These are phyloP conservation scores for Lampropteryx suffumata DNA, from an alignment of 2,888 invertebrate genomes.

Conservation along the genomic window DNA sequence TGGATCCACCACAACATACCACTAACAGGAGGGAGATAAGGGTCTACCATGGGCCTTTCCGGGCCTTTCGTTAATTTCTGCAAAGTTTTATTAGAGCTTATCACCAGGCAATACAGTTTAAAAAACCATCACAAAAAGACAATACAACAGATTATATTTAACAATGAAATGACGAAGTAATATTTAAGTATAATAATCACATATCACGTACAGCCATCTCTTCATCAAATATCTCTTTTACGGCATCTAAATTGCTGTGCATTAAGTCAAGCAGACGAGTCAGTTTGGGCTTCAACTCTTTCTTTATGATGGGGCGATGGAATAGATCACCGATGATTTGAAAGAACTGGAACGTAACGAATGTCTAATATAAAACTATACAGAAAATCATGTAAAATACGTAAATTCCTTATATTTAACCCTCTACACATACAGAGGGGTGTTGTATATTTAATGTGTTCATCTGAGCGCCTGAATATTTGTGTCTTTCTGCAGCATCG, in stretches of 20 bases:
- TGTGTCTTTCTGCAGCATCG: too few species aligned
- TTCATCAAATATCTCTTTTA: constrained; percentile 85
- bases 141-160: not conserved
- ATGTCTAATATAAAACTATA: too few species aligned
- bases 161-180: not conserved
- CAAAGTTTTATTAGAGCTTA: constrained; percentile 14
- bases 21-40: constrained; percentile 89
- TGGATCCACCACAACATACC: constrained; percentile 88
- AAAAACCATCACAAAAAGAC: too few species aligned
- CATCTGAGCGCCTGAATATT: too few species aligned
- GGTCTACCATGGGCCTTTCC: constrained; percentile 81
- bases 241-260: constrained; percentile 84
- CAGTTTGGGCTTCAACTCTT: constrained; percentile 87
- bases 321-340: constrained; percentile 89
- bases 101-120: too few species aligned
- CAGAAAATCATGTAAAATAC: too few species aligned
- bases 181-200: not conserved
- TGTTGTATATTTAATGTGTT: too few species aligned
- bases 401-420: too few species aligned
- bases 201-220: constrained; percentile 69
- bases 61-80: constrained; percentile 70
- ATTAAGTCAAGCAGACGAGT: constrained; percentile 85
- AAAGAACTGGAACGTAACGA: constrained; percentile 76
- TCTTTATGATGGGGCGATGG: constrained; percentile 88
- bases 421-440: too few species aligned